Evolutionary conservation across 2,113 vertebrate species (phyloP), one percentile per base, ranked within the genome.

Genomic region (Vicugna pacos): DNA sequence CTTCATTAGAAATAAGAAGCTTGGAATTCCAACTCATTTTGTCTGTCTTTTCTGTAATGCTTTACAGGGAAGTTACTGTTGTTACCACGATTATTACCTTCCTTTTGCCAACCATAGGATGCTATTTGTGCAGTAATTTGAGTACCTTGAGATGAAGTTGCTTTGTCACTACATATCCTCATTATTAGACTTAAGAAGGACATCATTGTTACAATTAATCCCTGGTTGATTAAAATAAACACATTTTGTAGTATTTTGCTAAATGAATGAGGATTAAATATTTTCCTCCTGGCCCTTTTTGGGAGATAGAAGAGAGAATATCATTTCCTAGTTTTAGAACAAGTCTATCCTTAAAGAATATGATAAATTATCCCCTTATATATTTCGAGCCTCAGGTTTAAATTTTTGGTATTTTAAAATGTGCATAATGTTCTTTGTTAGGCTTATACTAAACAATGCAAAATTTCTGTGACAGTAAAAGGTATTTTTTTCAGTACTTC

Each of bases 141-240:
- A 86, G 9, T 91, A 38, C 32, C 17, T 92, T 87, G 54, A 95
- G 72, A 82, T 72, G 14, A 69, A 93, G 64, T 77, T 85, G 22
- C 9, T 58, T 73, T 89, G 35, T 54, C 3, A 86, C 8, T 10
- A 35, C 13, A 81, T 26, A 7, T 30, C 15, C 7, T 22, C 8
- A 70, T 94, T 73, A 72, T 35, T 67, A 95, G 6, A 64, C 32
- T 88, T 52, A 72, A 77, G 24, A 50, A 54, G 16, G 20, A 86
- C 79, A 80, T 3, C 19, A 30, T 24, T 84, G 22, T 91, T 87
- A 70, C 12, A n/a, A 16, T 56, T 94, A 89, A 77, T 73, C 24
- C 7, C 10, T 54, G 0, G 30, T 6, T 70, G 7, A 62, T 64
- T 88, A 62, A 85, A 90, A 30, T 50, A 56, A 69, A 60, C 32